These are phyloP conservation scores for Melanostigma gelatinosum DNA, from an alignment of 2,113 vertebrate genomes.

Conservation along the genomic window DNA sequence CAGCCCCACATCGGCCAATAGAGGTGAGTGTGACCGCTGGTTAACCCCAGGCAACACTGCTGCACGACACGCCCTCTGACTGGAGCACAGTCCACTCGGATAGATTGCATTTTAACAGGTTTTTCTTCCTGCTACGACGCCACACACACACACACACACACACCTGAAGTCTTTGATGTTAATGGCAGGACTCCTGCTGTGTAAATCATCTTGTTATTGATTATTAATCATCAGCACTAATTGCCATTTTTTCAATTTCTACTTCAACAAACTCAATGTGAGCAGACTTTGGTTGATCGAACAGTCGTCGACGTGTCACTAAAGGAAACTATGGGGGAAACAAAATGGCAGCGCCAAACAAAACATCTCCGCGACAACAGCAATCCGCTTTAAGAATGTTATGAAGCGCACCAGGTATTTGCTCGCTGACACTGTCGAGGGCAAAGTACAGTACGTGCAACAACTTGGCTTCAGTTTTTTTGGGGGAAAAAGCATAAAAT, in stretches of 20 bases:
- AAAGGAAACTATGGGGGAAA: neutral
- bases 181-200: neutral
- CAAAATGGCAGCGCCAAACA: neutral
- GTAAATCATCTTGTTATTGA: neutral
- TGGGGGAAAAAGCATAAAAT: neutral
- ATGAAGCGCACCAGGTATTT: conserved; percentile 13
- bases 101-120: neutral
- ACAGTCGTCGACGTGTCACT: neutral
- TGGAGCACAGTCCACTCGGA: neutral
- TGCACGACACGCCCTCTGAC: neutral
- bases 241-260: neutral
- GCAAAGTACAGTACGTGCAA: neutral
- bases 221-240: neutral
- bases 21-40: conserved; percentile 77
- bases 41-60: neutral
- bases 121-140: neutral
- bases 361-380: neutral
- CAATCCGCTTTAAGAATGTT: neutral
- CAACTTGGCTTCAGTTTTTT: neutral
- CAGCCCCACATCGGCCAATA: conserved; percentile 69
- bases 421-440: neutral
- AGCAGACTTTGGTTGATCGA: neutral
- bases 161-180: neutral
- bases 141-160: neutral
- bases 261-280: neutral